Conservation (phyloP, 2,888 invertebrate species). For the Euplagia quadripunctaria region DNA sequence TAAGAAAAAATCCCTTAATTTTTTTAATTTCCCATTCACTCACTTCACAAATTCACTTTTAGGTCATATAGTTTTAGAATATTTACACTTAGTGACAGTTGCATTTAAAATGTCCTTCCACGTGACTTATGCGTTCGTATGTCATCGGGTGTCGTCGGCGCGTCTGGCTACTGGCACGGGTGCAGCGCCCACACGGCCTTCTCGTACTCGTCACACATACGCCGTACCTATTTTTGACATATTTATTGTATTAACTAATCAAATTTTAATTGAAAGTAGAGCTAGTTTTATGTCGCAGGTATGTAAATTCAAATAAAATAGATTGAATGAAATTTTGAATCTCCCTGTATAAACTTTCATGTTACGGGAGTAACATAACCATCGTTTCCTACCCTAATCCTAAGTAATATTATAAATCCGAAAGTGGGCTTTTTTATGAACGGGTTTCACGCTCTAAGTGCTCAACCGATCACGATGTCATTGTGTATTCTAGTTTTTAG, state of each 20-base stretch:
- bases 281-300: background rate
- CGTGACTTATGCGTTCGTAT: constrained; percentile 44
- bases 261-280: background rate
- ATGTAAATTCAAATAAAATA: background rate
- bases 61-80: background rate
- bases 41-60: background rate
- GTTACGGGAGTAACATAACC: no score
- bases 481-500: background rate
- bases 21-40: constrained; percentile 5
- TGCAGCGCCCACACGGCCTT: constrained; percentile 60
- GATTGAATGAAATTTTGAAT: no score
- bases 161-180: constrained; percentile 66
- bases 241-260: background rate
- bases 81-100: constrained; percentile 47
- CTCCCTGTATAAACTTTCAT: no score
- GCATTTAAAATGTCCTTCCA: constrained; percentile 76
- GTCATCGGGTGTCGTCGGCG: constrained; percentile 58
- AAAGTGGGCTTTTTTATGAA: background rate
- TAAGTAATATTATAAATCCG: background rate
- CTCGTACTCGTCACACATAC: constrained; percentile 23
- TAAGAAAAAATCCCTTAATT: no score
- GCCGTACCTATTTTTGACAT: constrained; percentile 30
- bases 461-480: background rate
- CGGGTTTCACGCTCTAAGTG: background rate
- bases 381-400: no score